Evolutionary conservation across 2,888 invertebrate species (phyloP).

Genomic region (Pocota personata): DNA sequence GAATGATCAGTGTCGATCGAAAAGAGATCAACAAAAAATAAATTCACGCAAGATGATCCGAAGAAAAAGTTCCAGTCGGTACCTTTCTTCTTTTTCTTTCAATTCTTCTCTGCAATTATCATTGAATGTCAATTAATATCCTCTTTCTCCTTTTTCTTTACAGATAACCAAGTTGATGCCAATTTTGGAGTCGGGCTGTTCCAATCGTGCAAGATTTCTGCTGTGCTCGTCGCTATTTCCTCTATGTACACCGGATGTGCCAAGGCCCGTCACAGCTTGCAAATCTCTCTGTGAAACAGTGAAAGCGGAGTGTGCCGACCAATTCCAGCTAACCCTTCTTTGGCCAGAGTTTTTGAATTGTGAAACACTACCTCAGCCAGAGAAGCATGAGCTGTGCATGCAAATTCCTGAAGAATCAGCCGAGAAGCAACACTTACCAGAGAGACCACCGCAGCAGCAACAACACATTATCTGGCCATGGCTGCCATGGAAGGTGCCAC

Average conservation of each 20-base stretch:
- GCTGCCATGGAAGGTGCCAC: constrained; percentile 79
- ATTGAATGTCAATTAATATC: constrained; percentile 61
- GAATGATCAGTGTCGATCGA: constrained; percentile 5
- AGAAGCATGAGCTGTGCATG: constrained; percentile 90
- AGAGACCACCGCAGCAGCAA: constrained; percentile 69
- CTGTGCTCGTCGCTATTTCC: constrained; percentile 96
- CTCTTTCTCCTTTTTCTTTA: constrained; percentile 80
- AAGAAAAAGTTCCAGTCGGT: constrained; percentile 13
- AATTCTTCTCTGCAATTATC: constrained; percentile 34
- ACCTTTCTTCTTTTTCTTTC: constrained; percentile 12
- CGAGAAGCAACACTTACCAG: constrained; percentile 55
- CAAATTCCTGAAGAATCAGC: constrained; percentile 83
- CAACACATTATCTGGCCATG: constrained; percentile 80
- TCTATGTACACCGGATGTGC: constrained; percentile 94
- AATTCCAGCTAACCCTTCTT: constrained; percentile 86
- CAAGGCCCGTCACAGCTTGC: constrained; percentile 93
- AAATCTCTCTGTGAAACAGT: constrained; percentile 92
- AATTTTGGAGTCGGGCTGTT: constrained; percentile 91
- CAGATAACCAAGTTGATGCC: constrained; percentile 89
- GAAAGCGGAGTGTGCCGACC: constrained; percentile 86
- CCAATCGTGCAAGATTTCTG: constrained; percentile 91
- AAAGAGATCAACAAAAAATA: neutral
- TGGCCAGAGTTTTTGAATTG: constrained; percentile 92
- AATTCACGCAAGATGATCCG: too few relatives aligned
- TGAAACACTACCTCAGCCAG: constrained; percentile 89